A percentile compares a stretch with the other conserved stretches of the same genome.
Conservation (phyloP, 2,113 vertebrate genomes). For the Plecturocebus donacophilus region DNA sequence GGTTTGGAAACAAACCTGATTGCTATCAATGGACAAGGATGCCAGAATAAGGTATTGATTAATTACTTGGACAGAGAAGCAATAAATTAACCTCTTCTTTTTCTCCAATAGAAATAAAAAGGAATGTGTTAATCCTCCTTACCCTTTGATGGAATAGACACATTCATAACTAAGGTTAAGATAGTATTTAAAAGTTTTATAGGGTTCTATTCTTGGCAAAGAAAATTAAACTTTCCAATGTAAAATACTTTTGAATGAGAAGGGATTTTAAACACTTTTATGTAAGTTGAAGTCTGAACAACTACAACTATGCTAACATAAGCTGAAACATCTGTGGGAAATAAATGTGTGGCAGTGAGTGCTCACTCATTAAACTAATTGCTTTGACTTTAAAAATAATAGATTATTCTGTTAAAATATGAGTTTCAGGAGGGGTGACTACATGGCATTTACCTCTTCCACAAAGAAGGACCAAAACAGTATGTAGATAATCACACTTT, state of each 20-base stretch:
- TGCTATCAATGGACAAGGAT: background rate
- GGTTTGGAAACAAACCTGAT: background rate
- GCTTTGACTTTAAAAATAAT: background rate
- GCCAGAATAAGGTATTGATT: background rate
- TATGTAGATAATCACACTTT: background rate
- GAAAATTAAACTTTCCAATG: background rate
- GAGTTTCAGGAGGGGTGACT: background rate
- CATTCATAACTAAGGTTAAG: background rate
- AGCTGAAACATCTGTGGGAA: constrained; percentile 4
- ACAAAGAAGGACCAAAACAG: background rate
- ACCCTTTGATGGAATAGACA: background rate
- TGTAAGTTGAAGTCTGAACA: background rate
- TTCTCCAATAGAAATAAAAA: background rate
- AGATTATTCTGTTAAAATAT: background rate
- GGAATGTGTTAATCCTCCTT: background rate
- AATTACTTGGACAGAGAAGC: background rate
- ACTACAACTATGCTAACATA: background rate
- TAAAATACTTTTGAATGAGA: background rate
- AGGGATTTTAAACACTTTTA: background rate
- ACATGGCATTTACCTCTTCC: background rate
- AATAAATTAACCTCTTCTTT: background rate
- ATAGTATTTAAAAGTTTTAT: background rate
- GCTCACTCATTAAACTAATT: constrained; percentile 19
- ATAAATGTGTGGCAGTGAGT: background rate
- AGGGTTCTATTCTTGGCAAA: background rate